A percentile compares a stretch with the other conserved stretches of the same genome.
Evolutionary conservation across 2,113 vertebrate species (phyloP).

Genomic region (Phyllostomus hastatus): DNA sequence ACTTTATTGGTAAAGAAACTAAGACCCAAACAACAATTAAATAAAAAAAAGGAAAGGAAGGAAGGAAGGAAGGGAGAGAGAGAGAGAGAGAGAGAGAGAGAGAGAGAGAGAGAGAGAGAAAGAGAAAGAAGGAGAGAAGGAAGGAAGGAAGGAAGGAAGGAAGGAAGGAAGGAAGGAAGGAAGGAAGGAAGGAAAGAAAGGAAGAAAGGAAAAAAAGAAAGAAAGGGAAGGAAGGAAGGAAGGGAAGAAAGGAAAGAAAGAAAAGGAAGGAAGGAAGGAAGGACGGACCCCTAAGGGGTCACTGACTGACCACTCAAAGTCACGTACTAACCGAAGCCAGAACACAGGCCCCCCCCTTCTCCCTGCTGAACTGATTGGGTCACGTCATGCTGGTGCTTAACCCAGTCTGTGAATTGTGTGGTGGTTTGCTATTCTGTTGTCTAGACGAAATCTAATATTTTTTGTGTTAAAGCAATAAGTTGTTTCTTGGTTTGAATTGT

Average conservation of each 20-base stretch:
- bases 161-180: not conserved
- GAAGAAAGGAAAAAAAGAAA: not conserved
- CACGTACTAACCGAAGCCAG: not conserved
- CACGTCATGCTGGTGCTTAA: not conserved
- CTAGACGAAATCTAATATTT: not conserved
- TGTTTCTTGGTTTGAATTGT: not conserved
- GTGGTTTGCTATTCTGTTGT: not conserved
- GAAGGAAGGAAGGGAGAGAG: too few relatives aligned
- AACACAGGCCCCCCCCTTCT: not conserved
- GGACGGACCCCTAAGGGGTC: not conserved
- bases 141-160: not conserved
- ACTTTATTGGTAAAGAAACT: not conserved
- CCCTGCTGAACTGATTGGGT: not conserved
- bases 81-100: too few relatives aligned
- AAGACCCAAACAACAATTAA: not conserved
- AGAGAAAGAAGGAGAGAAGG: too few relatives aligned
- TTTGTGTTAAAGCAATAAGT: not conserved
- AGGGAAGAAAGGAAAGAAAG: not conserved
- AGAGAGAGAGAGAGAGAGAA: too few relatives aligned
- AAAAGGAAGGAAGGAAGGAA: not conserved
- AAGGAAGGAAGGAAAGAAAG: not conserved
- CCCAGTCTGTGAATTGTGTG: not conserved
- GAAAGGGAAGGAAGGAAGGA: not conserved
- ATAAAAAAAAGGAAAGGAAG: not conserved
- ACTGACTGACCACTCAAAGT: not conserved